phyloP scores from a whole-genome alignment of 2,888 invertebrate species.

The Xestia rhomboidea region DNA sequence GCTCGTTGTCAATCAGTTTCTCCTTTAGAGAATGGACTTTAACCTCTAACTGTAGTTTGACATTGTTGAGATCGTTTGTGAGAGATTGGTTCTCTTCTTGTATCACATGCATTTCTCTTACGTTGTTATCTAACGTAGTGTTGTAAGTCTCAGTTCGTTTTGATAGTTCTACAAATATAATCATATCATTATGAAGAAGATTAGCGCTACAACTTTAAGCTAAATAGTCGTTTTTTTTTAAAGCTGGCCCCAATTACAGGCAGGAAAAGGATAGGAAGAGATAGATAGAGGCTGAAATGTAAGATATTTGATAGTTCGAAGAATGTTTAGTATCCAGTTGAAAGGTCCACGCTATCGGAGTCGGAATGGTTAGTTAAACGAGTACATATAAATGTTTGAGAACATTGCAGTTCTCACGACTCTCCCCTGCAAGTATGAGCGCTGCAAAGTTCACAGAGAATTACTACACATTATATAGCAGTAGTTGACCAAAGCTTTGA shows the following conservation, averaged over 20 bases:
- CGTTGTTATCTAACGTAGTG: conserved; percentile 69
- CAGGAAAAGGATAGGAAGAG: conserved; percentile 19
- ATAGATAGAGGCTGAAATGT: conserved; percentile 23
- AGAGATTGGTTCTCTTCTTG: conserved; percentile 77
- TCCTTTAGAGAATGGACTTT: conserved; percentile 82
- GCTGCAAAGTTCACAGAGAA: conserved; percentile 56
- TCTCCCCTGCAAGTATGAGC: conserved; percentile 35
- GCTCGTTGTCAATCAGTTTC: conserved; percentile 79
- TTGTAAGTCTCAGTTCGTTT: conserved; percentile 71
- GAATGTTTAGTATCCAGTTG: conserved; percentile 39
- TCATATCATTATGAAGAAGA: conserved; percentile 28
- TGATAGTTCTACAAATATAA: conserved; percentile 73
- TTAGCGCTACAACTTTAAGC: conserved; percentile 9
- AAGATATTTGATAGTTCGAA: conserved; percentile 32
- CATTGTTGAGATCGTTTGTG: conserved; percentile 75
- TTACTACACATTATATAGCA: conserved; percentile 30
- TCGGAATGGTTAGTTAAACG: conserved; percentile 32
- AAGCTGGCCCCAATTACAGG: conserved; percentile 2
- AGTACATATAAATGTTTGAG: conserved; percentile 60
- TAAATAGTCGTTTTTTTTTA: conserved; percentile 25
- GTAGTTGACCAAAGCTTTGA: conserved; percentile 9
- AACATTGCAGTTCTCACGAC: conserved; percentile 50
- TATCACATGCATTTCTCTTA: conserved; percentile 72
- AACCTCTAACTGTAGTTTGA: conserved; percentile 78
- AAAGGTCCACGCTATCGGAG: conserved; percentile 27